phyloP scores from a whole-genome alignment of 1,140 invertebrate species.

The Musca vetustissima region DNA sequence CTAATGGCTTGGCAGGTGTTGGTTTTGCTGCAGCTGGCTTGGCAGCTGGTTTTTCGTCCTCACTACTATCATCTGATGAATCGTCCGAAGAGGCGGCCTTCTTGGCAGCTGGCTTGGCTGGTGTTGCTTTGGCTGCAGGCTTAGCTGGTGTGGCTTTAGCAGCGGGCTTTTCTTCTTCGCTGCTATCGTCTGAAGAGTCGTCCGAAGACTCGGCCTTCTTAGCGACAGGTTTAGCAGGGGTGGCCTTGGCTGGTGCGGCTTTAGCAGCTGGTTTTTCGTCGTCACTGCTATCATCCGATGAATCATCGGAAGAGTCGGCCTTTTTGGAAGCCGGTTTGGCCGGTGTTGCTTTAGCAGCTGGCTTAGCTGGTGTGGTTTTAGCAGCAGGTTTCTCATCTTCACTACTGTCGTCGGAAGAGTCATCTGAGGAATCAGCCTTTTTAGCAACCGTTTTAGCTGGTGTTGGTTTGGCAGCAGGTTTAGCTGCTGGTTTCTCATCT shows the following conservation, averaged over 20 bases:
- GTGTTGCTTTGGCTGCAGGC: conserved; percentile 35
- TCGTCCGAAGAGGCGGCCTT: conserved; percentile 27
- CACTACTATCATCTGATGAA: conserved; percentile 36
- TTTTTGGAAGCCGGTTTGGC: conserved; percentile 26
- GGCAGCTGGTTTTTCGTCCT: conserved; percentile 44
- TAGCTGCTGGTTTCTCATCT: conserved; percentile 37
- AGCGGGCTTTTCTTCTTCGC: conserved; percentile 30
- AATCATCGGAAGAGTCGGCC: background rate
- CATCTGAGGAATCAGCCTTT: conserved; percentile 27
- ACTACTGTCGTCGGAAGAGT: conserved; percentile 35
- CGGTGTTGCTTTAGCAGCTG: conserved; percentile 30
- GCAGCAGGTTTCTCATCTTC: conserved; percentile 24
- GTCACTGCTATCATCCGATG: conserved; percentile 38
- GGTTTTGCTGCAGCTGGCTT: conserved; percentile 30
- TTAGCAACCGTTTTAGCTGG: conserved; percentile 37
- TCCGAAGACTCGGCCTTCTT: conserved; percentile 30
- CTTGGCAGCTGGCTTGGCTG: conserved; percentile 30
- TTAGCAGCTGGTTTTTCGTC: conserved; percentile 35
- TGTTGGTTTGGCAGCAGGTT: conserved; percentile 29
- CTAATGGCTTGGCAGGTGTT: conserved; percentile 27
- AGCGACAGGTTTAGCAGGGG: conserved; percentile 26
- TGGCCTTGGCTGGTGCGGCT: conserved; percentile 32
- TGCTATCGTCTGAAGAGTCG: conserved; percentile 29
- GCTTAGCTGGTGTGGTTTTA: conserved; percentile 27
- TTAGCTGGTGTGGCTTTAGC: conserved; percentile 28